Percentiles rank a stretch among this genome's conserved stretches.
These are phyloP conservation scores for Sisyra terminalis DNA, from an alignment of 2,888 invertebrate genomes.

Conservation along the genomic window DNA sequence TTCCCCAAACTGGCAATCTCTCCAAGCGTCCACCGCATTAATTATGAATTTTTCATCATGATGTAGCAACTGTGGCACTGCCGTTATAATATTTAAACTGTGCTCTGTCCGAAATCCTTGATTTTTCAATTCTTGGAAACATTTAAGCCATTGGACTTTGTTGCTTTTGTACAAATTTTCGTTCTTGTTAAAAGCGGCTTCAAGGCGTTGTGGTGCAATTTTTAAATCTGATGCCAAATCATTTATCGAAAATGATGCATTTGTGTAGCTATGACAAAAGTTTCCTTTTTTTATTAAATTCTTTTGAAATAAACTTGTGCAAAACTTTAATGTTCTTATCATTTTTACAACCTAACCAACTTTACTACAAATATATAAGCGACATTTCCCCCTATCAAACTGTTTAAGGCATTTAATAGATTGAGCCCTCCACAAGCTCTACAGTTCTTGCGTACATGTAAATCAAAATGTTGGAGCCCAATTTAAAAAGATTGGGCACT, in stretches of 20 bases:
- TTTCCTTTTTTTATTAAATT: too few species aligned
- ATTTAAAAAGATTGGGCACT: slow-evolving; percentile 41
- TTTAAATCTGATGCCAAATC: too few species aligned
- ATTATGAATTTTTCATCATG: slow-evolving; percentile 1
- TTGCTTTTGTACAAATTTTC: slow-evolving; percentile 1
- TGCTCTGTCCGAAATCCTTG: slow-evolving; percentile 8
- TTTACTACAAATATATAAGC: too few species aligned
- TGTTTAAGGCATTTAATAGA: too few species aligned
- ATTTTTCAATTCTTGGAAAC: slow-evolving; percentile 1
- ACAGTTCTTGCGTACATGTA: neutral
- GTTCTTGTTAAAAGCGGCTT: neutral
- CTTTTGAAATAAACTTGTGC: too few species aligned
- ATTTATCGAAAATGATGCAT: too few species aligned
- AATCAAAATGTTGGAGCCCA: slow-evolving; percentile 36
- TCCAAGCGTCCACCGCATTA: slow-evolving; percentile 5
- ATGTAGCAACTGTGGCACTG: neutral
- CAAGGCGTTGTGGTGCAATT: too few species aligned
- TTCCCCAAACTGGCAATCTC: slow-evolving; percentile 8
- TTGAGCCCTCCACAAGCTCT: too few species aligned
- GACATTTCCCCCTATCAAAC: too few species aligned
- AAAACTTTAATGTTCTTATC: too few species aligned
- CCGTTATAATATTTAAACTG: slow-evolving; percentile 6
- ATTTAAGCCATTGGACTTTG: slow-evolving; percentile 3
- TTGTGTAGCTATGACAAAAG: too few species aligned
- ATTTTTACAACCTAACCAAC: too few species aligned